Conservation (phyloP, 1,140 invertebrate genomes). For the Dendroctonus valens region DNA sequence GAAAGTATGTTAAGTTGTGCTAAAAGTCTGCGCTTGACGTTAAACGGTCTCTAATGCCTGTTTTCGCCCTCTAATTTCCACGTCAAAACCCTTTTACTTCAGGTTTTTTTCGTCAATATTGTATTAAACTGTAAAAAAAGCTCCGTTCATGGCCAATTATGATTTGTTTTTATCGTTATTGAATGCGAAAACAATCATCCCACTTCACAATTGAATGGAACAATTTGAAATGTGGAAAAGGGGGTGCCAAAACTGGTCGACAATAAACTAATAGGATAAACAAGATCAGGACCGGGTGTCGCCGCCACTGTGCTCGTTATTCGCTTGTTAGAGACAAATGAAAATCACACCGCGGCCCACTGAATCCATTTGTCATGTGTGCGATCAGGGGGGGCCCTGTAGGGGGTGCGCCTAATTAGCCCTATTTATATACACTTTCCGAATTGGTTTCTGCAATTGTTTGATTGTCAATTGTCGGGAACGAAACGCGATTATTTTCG, state of each 20-base stretch:
- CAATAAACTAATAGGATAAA: conserved; percentile 26
- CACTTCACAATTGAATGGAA: no score
- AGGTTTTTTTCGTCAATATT: no score
- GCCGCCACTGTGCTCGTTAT: conserved; percentile 18
- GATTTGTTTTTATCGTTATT: no score
- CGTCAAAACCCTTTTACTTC: conserved; percentile 5
- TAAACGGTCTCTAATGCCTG: conserved; percentile 37
- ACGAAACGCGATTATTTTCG: conserved; percentile 13
- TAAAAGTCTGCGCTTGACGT: conserved; percentile 40
- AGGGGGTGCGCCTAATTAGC: conserved; percentile 21
- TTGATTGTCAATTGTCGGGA: conserved; percentile 5
- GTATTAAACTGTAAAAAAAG: no score
- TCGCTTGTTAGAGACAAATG: conserved; percentile 31
- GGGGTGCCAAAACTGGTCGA: conserved; percentile 12
- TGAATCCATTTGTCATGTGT: conserved; percentile 19
- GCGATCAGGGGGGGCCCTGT: background rate
- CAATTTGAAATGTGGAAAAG: background rate
- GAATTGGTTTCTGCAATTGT: conserved; percentile 25
- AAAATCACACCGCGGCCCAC: conserved; percentile 21
- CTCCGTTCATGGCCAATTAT: no score
- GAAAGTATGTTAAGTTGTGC: conserved; percentile 38
- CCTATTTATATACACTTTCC: conserved; percentile 26
- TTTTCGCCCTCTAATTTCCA: conserved; percentile 19
- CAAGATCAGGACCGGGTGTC: conserved; percentile 23
- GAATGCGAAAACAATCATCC: no score